Evolutionary conservation across 2,888 invertebrate species (phyloP).

Genomic region (Neoascia interrupta): DNA sequence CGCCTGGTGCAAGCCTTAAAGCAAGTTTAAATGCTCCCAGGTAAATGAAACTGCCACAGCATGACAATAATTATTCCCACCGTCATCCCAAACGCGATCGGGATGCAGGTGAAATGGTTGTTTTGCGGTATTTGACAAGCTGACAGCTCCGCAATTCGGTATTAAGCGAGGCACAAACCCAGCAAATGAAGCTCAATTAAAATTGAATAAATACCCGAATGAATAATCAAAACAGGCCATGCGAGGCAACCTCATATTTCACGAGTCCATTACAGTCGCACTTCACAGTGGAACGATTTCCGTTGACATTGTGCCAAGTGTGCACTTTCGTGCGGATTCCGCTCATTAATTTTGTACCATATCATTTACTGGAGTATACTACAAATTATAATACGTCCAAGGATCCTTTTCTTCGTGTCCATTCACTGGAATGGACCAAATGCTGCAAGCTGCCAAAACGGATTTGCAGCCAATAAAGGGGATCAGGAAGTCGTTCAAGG

Average conservation of each 20-base stretch:
- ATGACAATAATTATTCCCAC: constrained; percentile 35
- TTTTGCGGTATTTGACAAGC: constrained; percentile 39
- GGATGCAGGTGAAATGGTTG: neutral
- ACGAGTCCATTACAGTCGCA: constrained; percentile 62
- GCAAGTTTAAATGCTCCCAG: constrained; percentile 27
- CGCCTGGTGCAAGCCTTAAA: neutral
- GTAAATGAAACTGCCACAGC: constrained; percentile 26
- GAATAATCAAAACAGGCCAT: constrained; percentile 23
- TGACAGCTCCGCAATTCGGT: constrained; percentile 38
- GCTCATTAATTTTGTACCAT: constrained; percentile 64
- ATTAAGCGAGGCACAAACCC: constrained; percentile 16
- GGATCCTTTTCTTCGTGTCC: constrained; percentile 34
- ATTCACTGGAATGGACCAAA: constrained; percentile 51
- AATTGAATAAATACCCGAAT: constrained; percentile 41
- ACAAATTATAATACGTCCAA: constrained; percentile 57
- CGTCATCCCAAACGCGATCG: neutral
- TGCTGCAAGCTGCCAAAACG: constrained; percentile 64
- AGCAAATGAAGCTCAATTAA: constrained; percentile 29
- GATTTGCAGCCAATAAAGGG: constrained; percentile 69
- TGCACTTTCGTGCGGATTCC: constrained; percentile 61
- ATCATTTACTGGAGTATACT: constrained; percentile 55
- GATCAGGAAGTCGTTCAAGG: constrained; percentile 67
- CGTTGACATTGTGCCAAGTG: constrained; percentile 67
- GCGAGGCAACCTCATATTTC: constrained; percentile 56
- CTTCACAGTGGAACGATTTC: constrained; percentile 63